These are phyloP conservation scores for Rhynchophorus ferrugineus DNA, from an alignment of 1,140 invertebrate genomes.

Conservation along the genomic window DNA sequence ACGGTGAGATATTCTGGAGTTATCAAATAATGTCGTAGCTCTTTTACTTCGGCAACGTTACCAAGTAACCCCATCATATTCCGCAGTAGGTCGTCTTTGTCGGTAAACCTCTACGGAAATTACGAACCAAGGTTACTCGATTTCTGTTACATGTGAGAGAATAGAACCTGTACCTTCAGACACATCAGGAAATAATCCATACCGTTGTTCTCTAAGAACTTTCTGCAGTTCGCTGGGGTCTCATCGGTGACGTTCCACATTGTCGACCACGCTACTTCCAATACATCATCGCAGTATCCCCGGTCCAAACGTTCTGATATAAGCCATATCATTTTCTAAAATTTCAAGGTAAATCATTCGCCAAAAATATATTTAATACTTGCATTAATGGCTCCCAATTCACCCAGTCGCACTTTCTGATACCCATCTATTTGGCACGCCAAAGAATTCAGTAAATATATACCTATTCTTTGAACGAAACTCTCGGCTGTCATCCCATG, in stretches of 20 bases:
- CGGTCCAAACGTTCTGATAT: slow-evolving; percentile 68
- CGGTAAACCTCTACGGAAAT: slow-evolving; percentile 64
- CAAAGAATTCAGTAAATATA: slow-evolving; percentile 89
- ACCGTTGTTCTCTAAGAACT: slow-evolving; percentile 78
- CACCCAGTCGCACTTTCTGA: slow-evolving; percentile 85
- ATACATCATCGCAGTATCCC: slow-evolving; percentile 82
- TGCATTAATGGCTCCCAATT: slow-evolving; percentile 80
- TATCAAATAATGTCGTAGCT: slow-evolving; percentile 79
- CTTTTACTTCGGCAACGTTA: slow-evolving; percentile 90
- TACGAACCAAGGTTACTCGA: slow-evolving; percentile 13
- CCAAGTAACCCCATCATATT: slow-evolving; percentile 97
- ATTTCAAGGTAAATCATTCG: slow-evolving; percentile 17
- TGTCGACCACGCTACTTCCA: slow-evolving; percentile 96
- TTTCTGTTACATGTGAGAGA: background rate
- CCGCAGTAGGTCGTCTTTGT: slow-evolving; percentile 79
- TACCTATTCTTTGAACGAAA: slow-evolving; percentile 89
- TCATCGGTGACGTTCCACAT: slow-evolving; percentile 99
- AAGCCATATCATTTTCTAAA: slow-evolving; percentile 76
- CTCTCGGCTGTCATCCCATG: slow-evolving; percentile 74
- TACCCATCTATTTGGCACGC: slow-evolving; percentile 92
- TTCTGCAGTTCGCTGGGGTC: slow-evolving; percentile 83
- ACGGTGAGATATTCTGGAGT: slow-evolving; percentile 73
- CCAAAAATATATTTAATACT: slow-evolving; percentile 21
- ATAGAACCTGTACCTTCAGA: slow-evolving; percentile 52
- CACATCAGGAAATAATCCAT: slow-evolving; percentile 84